Evolutionary conservation across 2,113 vertebrate species (phyloP).

Genomic region (Elaphurus davidianus): DNA sequence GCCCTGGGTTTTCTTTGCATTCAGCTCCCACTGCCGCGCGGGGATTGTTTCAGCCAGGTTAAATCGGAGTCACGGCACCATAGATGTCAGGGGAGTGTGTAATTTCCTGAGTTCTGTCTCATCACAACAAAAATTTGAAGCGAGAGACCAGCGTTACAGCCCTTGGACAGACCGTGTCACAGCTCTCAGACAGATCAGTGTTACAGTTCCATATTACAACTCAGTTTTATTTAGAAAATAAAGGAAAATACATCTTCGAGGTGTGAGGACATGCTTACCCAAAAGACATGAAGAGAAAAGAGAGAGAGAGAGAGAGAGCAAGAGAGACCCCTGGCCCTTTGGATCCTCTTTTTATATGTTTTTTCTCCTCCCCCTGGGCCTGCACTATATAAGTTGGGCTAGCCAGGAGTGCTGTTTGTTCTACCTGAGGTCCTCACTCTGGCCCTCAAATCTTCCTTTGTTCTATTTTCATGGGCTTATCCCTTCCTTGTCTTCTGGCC

Average conservation of each 20-base stretch:
- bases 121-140: background rate
- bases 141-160: background rate
- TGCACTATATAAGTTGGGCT: background rate
- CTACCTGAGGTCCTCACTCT: background rate
- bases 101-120: background rate
- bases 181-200: background rate
- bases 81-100: background rate
- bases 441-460: background rate
- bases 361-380: fast-evolving
- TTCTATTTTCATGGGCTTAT: background rate
- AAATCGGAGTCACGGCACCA: background rate
- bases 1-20: background rate
- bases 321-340: background rate
- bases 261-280: background rate
- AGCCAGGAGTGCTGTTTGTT: background rate
- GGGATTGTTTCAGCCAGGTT: background rate
- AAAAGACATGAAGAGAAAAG: background rate
- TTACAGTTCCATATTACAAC: background rate
- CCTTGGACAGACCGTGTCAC: background rate
- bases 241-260: background rate
- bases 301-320: background rate
- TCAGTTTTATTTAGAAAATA: background rate
- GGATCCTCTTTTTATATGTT: background rate
- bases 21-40: fast-evolving
- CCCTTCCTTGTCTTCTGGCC: background rate